A percentile compares a stretch with the other conserved stretches of the same genome.
Conservation (phyloP, 2,797 vertebrate genomes). For the Protonibea diacanthus region DNA sequence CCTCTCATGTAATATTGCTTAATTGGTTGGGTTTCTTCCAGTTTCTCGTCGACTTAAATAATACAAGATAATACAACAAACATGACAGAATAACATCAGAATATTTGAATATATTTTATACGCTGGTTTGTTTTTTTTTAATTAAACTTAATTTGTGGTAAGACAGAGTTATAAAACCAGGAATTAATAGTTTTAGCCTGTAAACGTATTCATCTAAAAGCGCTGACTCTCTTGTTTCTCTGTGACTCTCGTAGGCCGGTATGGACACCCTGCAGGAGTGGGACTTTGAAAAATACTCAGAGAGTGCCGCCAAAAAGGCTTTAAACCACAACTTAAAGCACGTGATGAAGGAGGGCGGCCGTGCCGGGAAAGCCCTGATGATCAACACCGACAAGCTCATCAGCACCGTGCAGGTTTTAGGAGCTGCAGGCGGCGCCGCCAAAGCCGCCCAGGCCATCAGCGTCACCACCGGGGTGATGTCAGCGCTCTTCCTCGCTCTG, state of each 20-base stretch:
- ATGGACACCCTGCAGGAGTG: conserved; percentile 82
- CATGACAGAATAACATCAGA: neutral
- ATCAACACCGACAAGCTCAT: conserved; percentile 84
- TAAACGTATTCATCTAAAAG: too few relatives aligned
- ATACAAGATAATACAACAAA: neutral
- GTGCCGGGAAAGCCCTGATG: conserved; percentile 82
- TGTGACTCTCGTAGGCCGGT: conserved; percentile 70
- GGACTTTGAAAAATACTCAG: conserved; percentile 83
- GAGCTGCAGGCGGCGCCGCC: conserved; percentile 70
- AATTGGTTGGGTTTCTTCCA: too few relatives aligned
- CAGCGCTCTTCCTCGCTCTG: conserved; percentile 78
- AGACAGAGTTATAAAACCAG: neutral
- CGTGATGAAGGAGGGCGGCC: conserved; percentile 85
- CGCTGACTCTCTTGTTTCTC: neutral
- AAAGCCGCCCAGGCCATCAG: conserved; percentile 77
- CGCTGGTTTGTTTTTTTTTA: neutral
- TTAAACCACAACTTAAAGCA: conserved; percentile 85
- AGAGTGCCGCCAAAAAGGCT: conserved; percentile 81
- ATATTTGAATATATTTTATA: neutral
- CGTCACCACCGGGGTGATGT: conserved; percentile 76
- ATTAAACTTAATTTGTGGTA: neutral
- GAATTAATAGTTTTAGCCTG: neutral
- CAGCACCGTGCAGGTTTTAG: conserved; percentile 83
- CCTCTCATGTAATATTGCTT: too few relatives aligned
- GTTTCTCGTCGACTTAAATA: too few relatives aligned